Percentiles rank a stretch among this genome's conserved stretches.
These are phyloP conservation scores for Apis cerana DNA, from an alignment of 1,140 invertebrate genomes.

Conservation along the genomic window DNA sequence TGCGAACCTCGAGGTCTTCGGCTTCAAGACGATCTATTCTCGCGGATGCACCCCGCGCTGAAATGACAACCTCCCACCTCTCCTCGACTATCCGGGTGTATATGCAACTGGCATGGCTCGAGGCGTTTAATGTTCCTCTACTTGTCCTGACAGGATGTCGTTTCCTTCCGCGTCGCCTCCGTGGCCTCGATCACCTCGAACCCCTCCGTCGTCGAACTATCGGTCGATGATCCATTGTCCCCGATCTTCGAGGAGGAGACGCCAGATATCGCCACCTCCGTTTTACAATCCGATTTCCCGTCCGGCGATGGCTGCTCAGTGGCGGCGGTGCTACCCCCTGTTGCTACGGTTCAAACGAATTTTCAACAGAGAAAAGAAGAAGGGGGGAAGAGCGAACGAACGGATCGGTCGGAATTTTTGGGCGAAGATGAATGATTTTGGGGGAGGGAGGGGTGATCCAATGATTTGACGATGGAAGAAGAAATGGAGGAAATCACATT, in stretches of 20 bases:
- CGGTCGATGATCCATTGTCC: conserved; percentile 23
- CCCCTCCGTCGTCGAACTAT: conserved; percentile 55
- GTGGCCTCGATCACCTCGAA: conserved; percentile 67
- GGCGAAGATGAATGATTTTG: too few species aligned
- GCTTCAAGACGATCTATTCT: background rate
- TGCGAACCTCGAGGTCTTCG: conserved; percentile 9
- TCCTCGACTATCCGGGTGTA: background rate
- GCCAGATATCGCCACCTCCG: background rate
- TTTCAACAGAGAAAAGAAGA: background rate
- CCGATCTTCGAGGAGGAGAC: conserved; percentile 32
- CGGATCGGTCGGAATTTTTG: too few species aligned
- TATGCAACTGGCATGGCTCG: conserved; percentile 27
- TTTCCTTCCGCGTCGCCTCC: conserved; percentile 37
- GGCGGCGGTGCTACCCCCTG: conserved; percentile 5
- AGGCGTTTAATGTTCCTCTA: conserved; percentile 25
- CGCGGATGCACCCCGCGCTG: conserved; percentile 19
- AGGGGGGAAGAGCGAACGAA: too few species aligned
- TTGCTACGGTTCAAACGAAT: conserved; percentile 38
- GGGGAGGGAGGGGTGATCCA: too few species aligned
- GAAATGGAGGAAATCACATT: too few species aligned
- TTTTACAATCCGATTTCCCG: background rate
- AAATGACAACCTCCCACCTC: conserved; percentile 35
- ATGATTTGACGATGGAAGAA: too few species aligned
- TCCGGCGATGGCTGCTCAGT: background rate
- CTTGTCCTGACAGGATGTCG: conserved; percentile 28